Evolutionary conservation across 2,888 invertebrate genomes (phyloP).

Genomic region (Dynastes grantii): DNA sequence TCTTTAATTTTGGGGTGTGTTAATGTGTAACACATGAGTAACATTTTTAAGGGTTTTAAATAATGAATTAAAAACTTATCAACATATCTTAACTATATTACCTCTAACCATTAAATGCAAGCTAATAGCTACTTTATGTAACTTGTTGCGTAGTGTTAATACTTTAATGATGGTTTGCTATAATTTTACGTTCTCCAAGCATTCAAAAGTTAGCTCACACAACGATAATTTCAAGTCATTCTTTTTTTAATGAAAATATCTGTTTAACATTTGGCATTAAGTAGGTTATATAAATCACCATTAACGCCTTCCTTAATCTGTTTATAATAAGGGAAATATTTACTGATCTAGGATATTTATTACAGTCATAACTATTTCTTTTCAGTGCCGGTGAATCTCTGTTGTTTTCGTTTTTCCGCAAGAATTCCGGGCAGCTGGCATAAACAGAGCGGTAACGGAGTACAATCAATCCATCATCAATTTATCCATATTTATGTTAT

Average conservation of each 20-base stretch:
- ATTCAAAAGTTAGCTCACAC: background rate
- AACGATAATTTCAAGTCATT: conserved; percentile 3
- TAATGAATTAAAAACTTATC: too few relatives aligned
- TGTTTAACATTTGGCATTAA: conserved; percentile 39
- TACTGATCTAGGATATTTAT: conserved; percentile 39
- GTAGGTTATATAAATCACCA: conserved; percentile 45
- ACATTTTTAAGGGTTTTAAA: too few relatives aligned
- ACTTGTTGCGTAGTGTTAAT: too few relatives aligned
- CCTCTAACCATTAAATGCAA: background rate
- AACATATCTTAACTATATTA: too few relatives aligned
- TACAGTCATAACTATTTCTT: conserved; percentile 36
- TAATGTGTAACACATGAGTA: too few relatives aligned
- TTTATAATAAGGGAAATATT: conserved; percentile 44
- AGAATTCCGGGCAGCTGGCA: conserved; percentile 22
- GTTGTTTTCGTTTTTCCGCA: conserved; percentile 39
- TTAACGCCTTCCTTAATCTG: conserved; percentile 44
- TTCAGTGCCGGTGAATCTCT: conserved; percentile 19
- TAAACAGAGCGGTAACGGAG: conserved; percentile 33
- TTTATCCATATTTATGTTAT: conserved; percentile 47
- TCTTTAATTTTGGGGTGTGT: too few relatives aligned
- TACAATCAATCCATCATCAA: conserved; percentile 44
- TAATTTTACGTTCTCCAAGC: too few relatives aligned
- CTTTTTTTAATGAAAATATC: conserved; percentile 25
- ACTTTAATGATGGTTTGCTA: too few relatives aligned
- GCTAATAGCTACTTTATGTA: background rate